phyloP scores from a whole-genome alignment of 2,888 invertebrate genomes.

The Patella pellucida region DNA sequence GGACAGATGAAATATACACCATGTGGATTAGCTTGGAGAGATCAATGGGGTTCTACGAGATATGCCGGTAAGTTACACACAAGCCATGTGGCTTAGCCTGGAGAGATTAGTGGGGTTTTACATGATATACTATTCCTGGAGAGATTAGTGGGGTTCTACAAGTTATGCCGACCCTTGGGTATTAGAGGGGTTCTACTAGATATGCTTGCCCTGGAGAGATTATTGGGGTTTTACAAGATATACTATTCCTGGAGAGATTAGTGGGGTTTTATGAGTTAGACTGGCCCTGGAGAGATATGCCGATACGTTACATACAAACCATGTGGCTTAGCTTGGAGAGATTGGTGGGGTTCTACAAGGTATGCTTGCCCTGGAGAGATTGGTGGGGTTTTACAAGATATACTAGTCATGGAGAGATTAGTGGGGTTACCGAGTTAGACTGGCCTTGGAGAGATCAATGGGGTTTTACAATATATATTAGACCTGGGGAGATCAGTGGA shows the following conservation, averaged over 20 bases:
- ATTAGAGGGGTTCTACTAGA: slow-evolving; percentile 54
- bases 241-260: slow-evolving; percentile 45
- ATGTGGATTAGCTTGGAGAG: slow-evolving; percentile 59
- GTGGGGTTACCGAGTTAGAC: slow-evolving; percentile 55
- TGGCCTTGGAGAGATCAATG: slow-evolving; percentile 26
- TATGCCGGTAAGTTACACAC: slow-evolving; percentile 43
- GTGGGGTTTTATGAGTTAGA: slow-evolving; percentile 54
- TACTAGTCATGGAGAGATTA: slow-evolving; percentile 55
- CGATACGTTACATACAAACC: slow-evolving; percentile 53
- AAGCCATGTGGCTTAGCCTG: slow-evolving; percentile 53
- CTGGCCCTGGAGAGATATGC: no score
- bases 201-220: slow-evolving; percentile 58
- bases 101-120: slow-evolving; percentile 55
- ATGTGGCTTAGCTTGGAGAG: slow-evolving; percentile 58
- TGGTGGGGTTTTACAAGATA: slow-evolving; percentile 37
- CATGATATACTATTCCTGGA: slow-evolving; percentile 55
- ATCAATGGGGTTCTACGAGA: slow-evolving; percentile 54
- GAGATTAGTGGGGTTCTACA: slow-evolving; percentile 57
- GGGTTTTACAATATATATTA: no score
- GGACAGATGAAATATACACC: slow-evolving; percentile 52
- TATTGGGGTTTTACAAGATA: slow-evolving; percentile 53
- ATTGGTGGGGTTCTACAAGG: slow-evolving; percentile 54
- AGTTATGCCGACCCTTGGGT: no score
- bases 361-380: slow-evolving; percentile 39
- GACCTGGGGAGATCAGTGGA: no score